Conservation (phyloP, 92 coral and sea anemone genomes). For the Pocillopora meandrina region DNA sequence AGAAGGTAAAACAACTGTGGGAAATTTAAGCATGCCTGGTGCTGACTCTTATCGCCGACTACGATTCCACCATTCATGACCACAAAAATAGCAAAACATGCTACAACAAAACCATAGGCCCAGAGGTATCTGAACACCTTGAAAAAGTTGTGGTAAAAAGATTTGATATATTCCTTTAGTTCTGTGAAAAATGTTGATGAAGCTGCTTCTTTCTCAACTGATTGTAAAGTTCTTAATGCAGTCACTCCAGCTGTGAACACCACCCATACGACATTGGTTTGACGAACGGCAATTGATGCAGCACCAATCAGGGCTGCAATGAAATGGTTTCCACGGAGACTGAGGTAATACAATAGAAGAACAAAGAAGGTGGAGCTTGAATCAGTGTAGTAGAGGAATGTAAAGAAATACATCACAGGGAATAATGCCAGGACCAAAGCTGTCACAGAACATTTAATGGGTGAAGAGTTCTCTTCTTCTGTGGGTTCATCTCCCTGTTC, state of each 20-base stretch:
- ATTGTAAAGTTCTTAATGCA: conserved; percentile 58
- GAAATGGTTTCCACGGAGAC: conserved; percentile 74
- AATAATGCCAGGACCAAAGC: conserved; percentile 67
- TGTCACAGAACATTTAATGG: conserved; percentile 56
- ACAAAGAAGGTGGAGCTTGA: conserved; percentile 90
- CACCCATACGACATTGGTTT: conserved; percentile 92
- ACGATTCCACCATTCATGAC: conserved; percentile 81
- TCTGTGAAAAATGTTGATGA: conserved; percentile 38
- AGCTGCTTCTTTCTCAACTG: conserved; percentile 14
- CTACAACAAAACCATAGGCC: conserved; percentile 72
- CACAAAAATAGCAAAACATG: conserved; percentile 65
- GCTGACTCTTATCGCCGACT: conserved; percentile 86
- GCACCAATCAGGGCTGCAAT: conserved; percentile 73
- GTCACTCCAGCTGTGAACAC: conserved; percentile 91
- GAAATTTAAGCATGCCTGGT: conserved; percentile 80
- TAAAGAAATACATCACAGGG: conserved; percentile 89
- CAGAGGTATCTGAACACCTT: conserved; percentile 55
- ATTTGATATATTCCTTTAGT: conserved; percentile 37
- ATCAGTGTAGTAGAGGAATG: conserved; percentile 97
- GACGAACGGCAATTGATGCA: conserved; percentile 76
- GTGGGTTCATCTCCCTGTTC: not conserved
- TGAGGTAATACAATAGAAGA: conserved; percentile 82
- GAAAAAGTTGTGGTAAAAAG: conserved; percentile 41
- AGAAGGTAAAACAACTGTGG: conserved; percentile 91
- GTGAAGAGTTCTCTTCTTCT: not conserved